Base-by-base conservation (phyloP, 2,797 vertebrate genomes). In the Fratercula arctica region DNA sequence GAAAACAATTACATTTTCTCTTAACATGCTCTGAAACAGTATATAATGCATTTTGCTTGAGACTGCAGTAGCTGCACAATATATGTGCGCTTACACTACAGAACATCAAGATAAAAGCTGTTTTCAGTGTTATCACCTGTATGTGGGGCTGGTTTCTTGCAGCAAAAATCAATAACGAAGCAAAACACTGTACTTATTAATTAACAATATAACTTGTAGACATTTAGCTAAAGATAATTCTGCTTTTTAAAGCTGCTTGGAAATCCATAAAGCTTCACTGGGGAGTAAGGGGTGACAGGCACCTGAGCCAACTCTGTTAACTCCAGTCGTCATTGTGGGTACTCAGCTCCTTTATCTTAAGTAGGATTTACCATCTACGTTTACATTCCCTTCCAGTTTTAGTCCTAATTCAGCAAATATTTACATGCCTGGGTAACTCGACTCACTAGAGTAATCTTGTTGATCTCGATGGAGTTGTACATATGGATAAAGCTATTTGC, bases 351-450 rank as follows among this genome's bases (percentile, higher is more conserved):
- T 84, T 95, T 93, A 94, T 93, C 93, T 89, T 83, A 89, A 95
- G 72, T 73, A 80, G 87, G 75, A 72, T 95, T 96, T 92, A 85
- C 88, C 72, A 91, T 57, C 81, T 83, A 83, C 11, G 0, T 93
- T 93, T 91, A 94, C 92, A 96, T 94, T 96, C 93, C 73, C 87
- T 92, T 93, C 86, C 59, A 94, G 69, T 94, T 94, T 96, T 88
- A 93, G 87, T 78, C 39, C 53, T 85, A 95, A 95, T 76, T 95
- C 85, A 82, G 85, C 87, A 97, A 97, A 97, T 96, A 97, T 96
- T 96, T 88, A 94, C 95, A 93, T 95, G 89, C 95, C 91, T 91
- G 85, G 35, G 95, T 95, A 86, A 76, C 91, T 76, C 45, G 63
- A 82, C 63, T 89, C 85, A 67, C 41, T 10, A 3, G 25, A 94